Base-by-base conservation (phyloP, 2,888 invertebrate genomes). In the Himalopsyche anomala region DNA sequence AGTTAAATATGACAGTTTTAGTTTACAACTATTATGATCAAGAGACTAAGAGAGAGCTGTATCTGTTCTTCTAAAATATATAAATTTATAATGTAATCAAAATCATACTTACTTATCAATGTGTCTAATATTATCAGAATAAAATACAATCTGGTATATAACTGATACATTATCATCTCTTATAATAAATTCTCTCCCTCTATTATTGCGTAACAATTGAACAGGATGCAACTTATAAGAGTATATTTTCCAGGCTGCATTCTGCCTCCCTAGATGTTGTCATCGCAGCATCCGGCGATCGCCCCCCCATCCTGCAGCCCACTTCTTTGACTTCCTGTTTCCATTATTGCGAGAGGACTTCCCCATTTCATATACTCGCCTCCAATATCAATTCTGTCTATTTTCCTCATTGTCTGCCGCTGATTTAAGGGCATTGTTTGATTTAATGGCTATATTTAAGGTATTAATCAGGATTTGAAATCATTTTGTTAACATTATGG, bases 231-330 rank as follows among this genome's bases (percentile, higher is more conserved):
- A 62, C 62, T 62, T 62, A 62, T 62, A 19, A 62, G 62, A 62
- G 62, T 62, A 19, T 6, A 62, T 62, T 62, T 62, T 62, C 62
- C 19, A 62, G n/a, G 62, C 62, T 62, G 62, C 80, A 80, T 80
- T 80, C 42, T 80, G 38, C 54, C 40, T 82, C 55, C 80, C 86
- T 80, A 56, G 80, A 74, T 86, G 83, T 86, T 86, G 82, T 86
- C 82, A 81, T 85, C 79, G 84, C 86, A 45, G 84, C 87, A 82
- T 88, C 88, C 88, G 85, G 84, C 55, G 82, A 85, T 85, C 84
- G 56, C 81, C 51, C 81, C 38, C 86, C 42, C 83, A 38, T 81
- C 80, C 82, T 42, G 82, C 45, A 74, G 79, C 83, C 83, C 85
- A 82, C 51, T 84, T 83, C 81, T 83, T 81, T 81, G 15, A 82